Percentiles rank a stretch among this genome's conserved stretches.
Conservation (phyloP, 2,888 invertebrate genomes). For the Protonemura montana region DNA sequence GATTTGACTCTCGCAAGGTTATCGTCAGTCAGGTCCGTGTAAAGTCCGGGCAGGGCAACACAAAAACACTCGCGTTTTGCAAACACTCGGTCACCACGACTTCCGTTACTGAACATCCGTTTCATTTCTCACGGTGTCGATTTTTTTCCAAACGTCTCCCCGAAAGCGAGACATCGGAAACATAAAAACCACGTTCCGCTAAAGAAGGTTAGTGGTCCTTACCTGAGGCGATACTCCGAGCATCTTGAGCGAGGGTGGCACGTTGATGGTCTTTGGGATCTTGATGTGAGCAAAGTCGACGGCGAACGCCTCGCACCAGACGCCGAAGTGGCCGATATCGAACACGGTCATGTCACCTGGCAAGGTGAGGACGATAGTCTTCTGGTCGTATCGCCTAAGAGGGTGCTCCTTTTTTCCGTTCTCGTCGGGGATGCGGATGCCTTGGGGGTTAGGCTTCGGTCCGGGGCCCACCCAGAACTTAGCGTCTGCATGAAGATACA, state of each 20-base stretch:
- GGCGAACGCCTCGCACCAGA: conserved; percentile 93
- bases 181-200: too few relatives aligned
- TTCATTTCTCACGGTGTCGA: too few relatives aligned
- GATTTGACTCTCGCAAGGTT: not conserved
- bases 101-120: too few relatives aligned
- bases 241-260: conserved; percentile 92
- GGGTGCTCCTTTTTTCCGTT: conserved; percentile 86
- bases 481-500: conserved; percentile 69
- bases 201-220: conserved; percentile 60
- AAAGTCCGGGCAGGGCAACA: not conserved
- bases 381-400: conserved; percentile 80
- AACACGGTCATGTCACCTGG: conserved; percentile 90
- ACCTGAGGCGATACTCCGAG: conserved; percentile 94
- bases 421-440: conserved; percentile 87
- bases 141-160: too few relatives aligned
- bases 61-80: not conserved
- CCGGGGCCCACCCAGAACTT: conserved; percentile 94
- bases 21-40: not conserved
- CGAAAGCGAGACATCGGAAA: too few relatives aligned
- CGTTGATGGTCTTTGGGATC: conserved; percentile 77
- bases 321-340: conserved; percentile 90
- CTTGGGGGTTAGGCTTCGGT: conserved; percentile 80
- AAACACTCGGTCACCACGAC: not conserved
- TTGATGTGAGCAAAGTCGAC: conserved; percentile 90
- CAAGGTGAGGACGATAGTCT: conserved; percentile 88